Evolutionary conservation across 2,888 invertebrate species (phyloP), one percentile per base, ranked within the genome.

Genomic region (Cylindroiulus punctatus): DNA sequence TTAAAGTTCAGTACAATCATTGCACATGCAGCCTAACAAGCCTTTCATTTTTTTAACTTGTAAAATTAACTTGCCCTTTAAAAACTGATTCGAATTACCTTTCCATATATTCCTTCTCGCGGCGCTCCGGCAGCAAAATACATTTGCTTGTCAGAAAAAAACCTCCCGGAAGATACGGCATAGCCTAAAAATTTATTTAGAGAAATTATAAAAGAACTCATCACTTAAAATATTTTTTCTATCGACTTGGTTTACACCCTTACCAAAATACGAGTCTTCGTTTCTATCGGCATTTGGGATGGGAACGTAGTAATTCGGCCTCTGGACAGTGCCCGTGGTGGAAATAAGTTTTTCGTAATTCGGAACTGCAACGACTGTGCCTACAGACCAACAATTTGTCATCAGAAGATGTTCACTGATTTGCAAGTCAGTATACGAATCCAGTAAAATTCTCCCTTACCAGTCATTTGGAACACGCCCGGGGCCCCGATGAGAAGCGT

Each of bases 121-220:
- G 94, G 94, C 10, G 93, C 93, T 19, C 93, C 93, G 0, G 92
- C 92, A 0, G 93, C 92, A 85, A 92, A 92, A 1, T 92, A 90
- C 0, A 89, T 88, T 3, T 90, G 89, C 0, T 88, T 88, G 0
- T 91, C 90, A 7, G 81, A 86, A 84, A 89, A 89, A 87, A 90
- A 90, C 86, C 84, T 85, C 22, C 91, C 90, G 8, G 90, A 89
- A 22, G 90, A 89, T 14, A 90, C 89, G 14, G 90, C 88, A 85
- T 91, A 91, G 10, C 90, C 84, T 89, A 88, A 85, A 91, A 91
- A 87, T 81, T 36, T n/a, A 47, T 47, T 47, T 47, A 42, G 10
- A 5, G 47, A 65, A 22, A 47, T 76, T 76, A 86, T 26, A 8
- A 81, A 32, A 86, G n/a, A n/a, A n/a, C n/a, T n/a, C n/a, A n/a